These are phyloP conservation scores for Tenthredo mesomela DNA, from an alignment of 2,888 invertebrate species.

Conservation along the genomic window DNA sequence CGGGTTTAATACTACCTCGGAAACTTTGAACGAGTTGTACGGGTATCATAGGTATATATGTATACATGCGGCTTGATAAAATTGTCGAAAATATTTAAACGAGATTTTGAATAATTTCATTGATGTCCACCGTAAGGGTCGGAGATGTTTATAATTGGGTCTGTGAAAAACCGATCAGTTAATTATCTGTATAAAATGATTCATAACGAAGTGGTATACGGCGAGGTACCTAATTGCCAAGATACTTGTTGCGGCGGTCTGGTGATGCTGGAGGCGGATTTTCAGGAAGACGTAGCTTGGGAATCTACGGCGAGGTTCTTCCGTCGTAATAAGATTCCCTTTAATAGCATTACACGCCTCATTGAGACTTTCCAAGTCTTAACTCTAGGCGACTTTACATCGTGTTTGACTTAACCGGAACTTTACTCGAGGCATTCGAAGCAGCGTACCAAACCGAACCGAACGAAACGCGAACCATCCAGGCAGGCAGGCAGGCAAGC, in stretches of 20 bases:
- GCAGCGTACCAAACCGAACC: slow-evolving; percentile 8
- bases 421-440: slow-evolving; percentile 57
- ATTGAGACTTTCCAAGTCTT: slow-evolving; percentile 76
- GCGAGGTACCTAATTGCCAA: slow-evolving; percentile 74
- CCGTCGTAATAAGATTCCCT: slow-evolving; percentile 76
- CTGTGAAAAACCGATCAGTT: background rate
- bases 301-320: slow-evolving; percentile 43
- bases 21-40: background rate
- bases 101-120: background rate
- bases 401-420: slow-evolving; percentile 76
- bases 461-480: slow-evolving; percentile 48
- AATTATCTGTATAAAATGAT: slow-evolving; percentile 28
- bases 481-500: background rate
- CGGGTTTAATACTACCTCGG: slow-evolving; percentile 10
- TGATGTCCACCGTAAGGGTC: background rate
- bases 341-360: slow-evolving; percentile 78
- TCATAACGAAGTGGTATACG: slow-evolving; percentile 59
- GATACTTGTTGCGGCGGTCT: slow-evolving; percentile 71
- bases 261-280: slow-evolving; percentile 21
- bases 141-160: background rate
- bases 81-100: background rate
- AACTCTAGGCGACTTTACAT: slow-evolving; percentile 72
- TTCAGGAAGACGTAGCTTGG: slow-evolving; percentile 13
- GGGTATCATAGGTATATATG: background rate
- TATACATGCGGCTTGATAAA: background rate